Evolutionary conservation across 2,797 vertebrate species (phyloP).

Genomic region (Poliocrania exsul): DNA sequence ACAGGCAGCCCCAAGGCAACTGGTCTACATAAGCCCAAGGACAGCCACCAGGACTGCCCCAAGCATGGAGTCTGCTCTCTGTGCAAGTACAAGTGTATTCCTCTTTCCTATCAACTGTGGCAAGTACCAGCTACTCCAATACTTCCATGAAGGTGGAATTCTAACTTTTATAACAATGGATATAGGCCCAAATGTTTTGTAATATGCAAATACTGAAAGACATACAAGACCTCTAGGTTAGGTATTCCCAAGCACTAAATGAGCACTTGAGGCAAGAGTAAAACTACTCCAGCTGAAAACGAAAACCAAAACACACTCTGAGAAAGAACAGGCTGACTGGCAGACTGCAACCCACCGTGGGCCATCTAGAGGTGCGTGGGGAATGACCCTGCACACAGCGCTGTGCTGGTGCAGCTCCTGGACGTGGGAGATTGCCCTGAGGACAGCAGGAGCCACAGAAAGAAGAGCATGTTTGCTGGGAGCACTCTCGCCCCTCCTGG

Average conservation of each 20-base stretch:
- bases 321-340: not conserved
- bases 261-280: not conserved
- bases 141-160: not conserved
- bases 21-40: not conserved
- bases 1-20: not conserved
- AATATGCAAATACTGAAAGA: not conserved
- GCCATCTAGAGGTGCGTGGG: rapidly evolving
- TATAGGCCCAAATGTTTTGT: not conserved
- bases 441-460: rapidly evolving
- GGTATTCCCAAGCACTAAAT: not conserved
- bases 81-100: not conserved
- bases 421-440: not conserved
- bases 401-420: not conserved
- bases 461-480: not conserved
- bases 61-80: not conserved
- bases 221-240: not conserved
- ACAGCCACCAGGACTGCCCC: not conserved
- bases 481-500: not conserved
- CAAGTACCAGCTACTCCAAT: not conserved
- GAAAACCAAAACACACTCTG: not conserved
- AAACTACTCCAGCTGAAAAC: not conserved
- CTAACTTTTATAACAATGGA: not conserved
- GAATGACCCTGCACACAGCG: not conserved
- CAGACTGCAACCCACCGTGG: not conserved
- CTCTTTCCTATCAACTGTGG: not conserved